Conservation (phyloP, 2,797 vertebrate species). For the Ctenopoma kingsleyae region DNA sequence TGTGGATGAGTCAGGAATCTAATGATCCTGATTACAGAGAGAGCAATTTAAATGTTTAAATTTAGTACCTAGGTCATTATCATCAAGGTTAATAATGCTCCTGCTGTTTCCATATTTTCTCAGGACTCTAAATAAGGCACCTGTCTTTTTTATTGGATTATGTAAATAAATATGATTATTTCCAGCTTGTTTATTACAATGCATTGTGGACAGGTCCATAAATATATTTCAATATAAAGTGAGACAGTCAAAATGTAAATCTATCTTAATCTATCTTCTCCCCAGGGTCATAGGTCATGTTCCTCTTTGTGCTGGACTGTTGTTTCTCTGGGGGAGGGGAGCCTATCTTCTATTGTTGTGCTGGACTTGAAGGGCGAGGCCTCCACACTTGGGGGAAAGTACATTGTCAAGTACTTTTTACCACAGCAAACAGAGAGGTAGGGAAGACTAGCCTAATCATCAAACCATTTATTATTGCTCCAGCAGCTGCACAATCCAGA, state of each 20-base stretch:
- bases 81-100: slow-evolving; percentile 23
- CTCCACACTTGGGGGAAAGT: slow-evolving; percentile 40
- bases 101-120: slow-evolving; percentile 27
- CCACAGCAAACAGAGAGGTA: slow-evolving; percentile 40
- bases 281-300: slow-evolving; percentile 75
- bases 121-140: slow-evolving; percentile 30
- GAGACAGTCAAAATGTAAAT: slow-evolving; percentile 56
- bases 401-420: slow-evolving; percentile 65
- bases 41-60: slow-evolving; percentile 38
- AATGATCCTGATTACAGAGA: slow-evolving; percentile 38
- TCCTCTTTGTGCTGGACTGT: slow-evolving; percentile 68
- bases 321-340: slow-evolving; percentile 72
- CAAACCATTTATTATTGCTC: slow-evolving; percentile 64
- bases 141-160: slow-evolving; percentile 22
- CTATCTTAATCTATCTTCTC: slow-evolving; percentile 31
- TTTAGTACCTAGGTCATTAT: slow-evolving; percentile 38
- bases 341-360: slow-evolving; percentile 78
- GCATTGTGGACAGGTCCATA: slow-evolving; percentile 15
- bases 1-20: slow-evolving; percentile 24
- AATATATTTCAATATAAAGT: slow-evolving; percentile 28
- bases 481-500: slow-evolving; percentile 74
- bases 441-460: slow-evolving; percentile 57
- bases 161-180: slow-evolving; percentile 18
- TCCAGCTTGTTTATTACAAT: slow-evolving; percentile 19
- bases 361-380: slow-evolving; percentile 75